phyloP scores from a whole-genome alignment of 2,797 vertebrate species.

The Geotrypetes seraphini region DNA sequence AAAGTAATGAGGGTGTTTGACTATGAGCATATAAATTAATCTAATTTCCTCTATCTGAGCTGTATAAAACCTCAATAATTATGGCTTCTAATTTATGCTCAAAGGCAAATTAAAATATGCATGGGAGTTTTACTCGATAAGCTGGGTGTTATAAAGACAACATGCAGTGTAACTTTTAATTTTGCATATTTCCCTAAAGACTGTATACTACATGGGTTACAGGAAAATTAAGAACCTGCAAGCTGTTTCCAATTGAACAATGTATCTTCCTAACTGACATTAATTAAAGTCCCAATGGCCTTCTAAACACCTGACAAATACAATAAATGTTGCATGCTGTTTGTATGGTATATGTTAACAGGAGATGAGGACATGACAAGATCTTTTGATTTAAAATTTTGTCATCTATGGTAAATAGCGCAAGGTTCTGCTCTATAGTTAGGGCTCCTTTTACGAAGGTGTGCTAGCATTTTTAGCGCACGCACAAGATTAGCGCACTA shows the following conservation, averaged over 20 bases:
- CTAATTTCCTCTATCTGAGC: slow-evolving; percentile 73
- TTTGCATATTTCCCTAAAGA: slow-evolving; percentile 77
- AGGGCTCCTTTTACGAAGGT: too few species aligned
- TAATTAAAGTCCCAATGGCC: slow-evolving; percentile 80
- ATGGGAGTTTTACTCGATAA: slow-evolving; percentile 87
- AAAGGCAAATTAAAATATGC: slow-evolving; percentile 99
- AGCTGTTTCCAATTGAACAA: slow-evolving; percentile 71
- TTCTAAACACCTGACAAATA: slow-evolving; percentile 81
- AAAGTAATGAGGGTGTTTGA: slow-evolving; percentile 97
- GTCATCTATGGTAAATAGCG: slow-evolving; percentile 29
- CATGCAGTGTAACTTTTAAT: slow-evolving; percentile 83
- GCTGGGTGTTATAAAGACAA: slow-evolving; percentile 79
- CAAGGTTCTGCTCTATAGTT: too few species aligned
- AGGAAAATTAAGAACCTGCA: slow-evolving; percentile 74
- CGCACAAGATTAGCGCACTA: too few species aligned
- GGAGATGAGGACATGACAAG: slow-evolving; percentile 38
- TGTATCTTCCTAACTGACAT: slow-evolving; percentile 81
- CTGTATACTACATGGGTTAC: slow-evolving; percentile 74
- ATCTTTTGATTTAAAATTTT: slow-evolving; percentile 40
- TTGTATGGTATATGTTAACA: slow-evolving; percentile 48
- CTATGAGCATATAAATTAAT: slow-evolving; percentile 92
- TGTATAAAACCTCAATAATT: slow-evolving; percentile 90
- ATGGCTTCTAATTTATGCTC: slow-evolving; percentile 99
- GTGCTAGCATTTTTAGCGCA: too few species aligned
- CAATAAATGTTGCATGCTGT: slow-evolving; percentile 73